Conservation (phyloP, 1,140 invertebrate genomes). For the Steinernema khuongi region DNA sequence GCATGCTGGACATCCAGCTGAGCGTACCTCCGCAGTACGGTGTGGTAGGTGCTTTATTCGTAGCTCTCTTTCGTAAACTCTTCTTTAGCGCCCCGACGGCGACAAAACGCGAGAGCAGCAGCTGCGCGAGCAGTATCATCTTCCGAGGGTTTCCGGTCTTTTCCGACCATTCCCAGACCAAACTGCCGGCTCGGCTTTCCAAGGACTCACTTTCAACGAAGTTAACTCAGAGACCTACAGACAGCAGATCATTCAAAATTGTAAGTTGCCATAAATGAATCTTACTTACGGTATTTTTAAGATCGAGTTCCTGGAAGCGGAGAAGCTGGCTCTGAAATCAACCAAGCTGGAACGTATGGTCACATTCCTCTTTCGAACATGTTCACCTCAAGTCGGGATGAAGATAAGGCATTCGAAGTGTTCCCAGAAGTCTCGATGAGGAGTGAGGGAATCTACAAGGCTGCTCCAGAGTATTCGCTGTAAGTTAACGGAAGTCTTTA, state of each 20-base stretch:
- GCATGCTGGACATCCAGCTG: constrained; percentile 51
- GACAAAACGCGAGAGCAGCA: constrained; percentile 57
- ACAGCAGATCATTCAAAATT: constrained; percentile 53
- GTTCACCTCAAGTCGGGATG: constrained; percentile 55
- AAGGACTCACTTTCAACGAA: constrained; percentile 51
- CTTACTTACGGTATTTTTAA: constrained; percentile 21
- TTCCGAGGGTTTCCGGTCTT: constrained; percentile 52
- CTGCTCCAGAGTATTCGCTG: constrained; percentile 47
- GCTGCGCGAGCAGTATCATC: constrained; percentile 44
- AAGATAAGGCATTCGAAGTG: constrained; percentile 58
- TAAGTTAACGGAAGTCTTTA: background rate
- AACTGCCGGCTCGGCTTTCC: constrained; percentile 39
- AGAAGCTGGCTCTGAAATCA: constrained; percentile 37
- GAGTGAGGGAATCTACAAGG: constrained; percentile 53
- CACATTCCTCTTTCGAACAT: constrained; percentile 55
- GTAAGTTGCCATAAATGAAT: constrained; percentile 31
- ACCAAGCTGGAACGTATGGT: constrained; percentile 11
- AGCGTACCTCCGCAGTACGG: constrained; percentile 58
- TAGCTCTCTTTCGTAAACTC: constrained; percentile 1
- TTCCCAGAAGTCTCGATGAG: constrained; percentile 54
- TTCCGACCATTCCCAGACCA: constrained; percentile 57
- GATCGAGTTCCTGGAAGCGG: constrained; percentile 49
- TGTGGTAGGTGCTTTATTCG: constrained; percentile 42
- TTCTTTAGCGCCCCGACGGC: constrained; percentile 54
- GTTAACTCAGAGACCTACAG: constrained; percentile 53